These are phyloP conservation scores for Aphaenogaster floridana DNA, from an alignment of 1,140 invertebrate species.

Conservation along the genomic window DNA sequence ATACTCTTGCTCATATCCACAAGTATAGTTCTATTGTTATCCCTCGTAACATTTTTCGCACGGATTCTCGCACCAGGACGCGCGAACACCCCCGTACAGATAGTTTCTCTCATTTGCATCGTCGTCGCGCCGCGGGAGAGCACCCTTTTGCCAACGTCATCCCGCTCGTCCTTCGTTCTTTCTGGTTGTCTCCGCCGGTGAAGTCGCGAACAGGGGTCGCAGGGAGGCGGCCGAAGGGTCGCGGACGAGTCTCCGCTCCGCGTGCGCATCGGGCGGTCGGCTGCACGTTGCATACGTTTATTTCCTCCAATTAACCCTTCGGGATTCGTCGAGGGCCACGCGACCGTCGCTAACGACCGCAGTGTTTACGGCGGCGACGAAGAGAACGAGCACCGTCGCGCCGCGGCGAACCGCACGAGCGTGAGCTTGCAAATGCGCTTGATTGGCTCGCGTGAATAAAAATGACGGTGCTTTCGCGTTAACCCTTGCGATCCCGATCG, in stretches of 20 bases:
- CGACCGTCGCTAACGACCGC: slow-evolving; percentile 85
- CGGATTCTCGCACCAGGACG: slow-evolving; percentile 7
- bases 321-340: slow-evolving; percentile 81
- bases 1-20: neutral
- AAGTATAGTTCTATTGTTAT: neutral
- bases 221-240: slow-evolving; percentile 17
- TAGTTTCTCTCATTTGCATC: slow-evolving; percentile 57
- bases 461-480: neutral
- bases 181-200: slow-evolving; percentile 18
- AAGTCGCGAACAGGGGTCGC: slow-evolving; percentile 29
- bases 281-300: slow-evolving; percentile 82
- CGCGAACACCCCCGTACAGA: slow-evolving; percentile 18
- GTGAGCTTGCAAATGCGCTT: slow-evolving; percentile 37
- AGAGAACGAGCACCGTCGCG: slow-evolving; percentile 26
- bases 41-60: neutral
- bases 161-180: slow-evolving; percentile 29
- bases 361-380: slow-evolving; percentile 81
- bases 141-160: slow-evolving; percentile 37
- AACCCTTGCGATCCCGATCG: neutral
- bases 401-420: slow-evolving; percentile 33
- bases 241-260: neutral
- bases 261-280: slow-evolving; percentile 38
- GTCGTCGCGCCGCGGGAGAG: slow-evolving; percentile 37
- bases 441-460: slow-evolving; percentile 34
- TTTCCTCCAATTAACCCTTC: slow-evolving; percentile 87